Conservation (phyloP, 2,113 vertebrate genomes). For the Sinocyclocheilus maitianheensis region DNA sequence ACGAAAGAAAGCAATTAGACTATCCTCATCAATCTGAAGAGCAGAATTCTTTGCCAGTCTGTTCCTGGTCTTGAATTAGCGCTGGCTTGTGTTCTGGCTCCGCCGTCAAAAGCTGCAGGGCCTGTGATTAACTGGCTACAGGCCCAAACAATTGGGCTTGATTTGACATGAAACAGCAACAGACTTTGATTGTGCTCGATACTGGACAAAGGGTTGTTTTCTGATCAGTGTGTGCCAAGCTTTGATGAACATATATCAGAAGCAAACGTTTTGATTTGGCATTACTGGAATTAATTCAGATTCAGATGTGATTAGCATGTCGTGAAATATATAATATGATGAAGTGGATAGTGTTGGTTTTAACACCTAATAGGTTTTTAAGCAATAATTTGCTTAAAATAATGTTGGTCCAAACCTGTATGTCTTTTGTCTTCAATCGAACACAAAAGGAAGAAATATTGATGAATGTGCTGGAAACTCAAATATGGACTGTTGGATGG, state of each 20-base stretch:
- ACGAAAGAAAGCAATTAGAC: conserved; percentile 74
- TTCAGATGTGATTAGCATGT: background rate
- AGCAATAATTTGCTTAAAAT: background rate
- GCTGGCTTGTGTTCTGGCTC: conserved; percentile 4
- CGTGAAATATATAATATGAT: background rate
- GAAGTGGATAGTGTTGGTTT: background rate
- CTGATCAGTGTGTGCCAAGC: background rate
- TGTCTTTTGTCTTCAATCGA: background rate
- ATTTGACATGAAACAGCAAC: conserved; percentile 32
- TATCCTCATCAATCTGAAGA: conserved; percentile 70
- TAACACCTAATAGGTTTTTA: background rate
- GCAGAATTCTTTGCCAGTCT: conserved; percentile 55
- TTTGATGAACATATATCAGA: background rate
- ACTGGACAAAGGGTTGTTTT: background rate
- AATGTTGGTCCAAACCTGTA: background rate
- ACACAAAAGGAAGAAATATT: background rate
- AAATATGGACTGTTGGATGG: background rate
- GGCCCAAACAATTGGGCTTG: conserved; percentile 43
- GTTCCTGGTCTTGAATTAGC: conserved; percentile 45
- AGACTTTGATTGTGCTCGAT: conserved; percentile 15
- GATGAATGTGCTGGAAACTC: background rate
- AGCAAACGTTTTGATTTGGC: background rate
- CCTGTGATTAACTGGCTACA: conserved; percentile 48
- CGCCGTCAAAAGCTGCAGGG: conserved; percentile 14
- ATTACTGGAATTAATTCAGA: background rate